Evolutionary conservation across 1,140 invertebrate genomes (phyloP), one percentile per base, ranked within the genome.

Genomic region (Aphidius ervi): DNA sequence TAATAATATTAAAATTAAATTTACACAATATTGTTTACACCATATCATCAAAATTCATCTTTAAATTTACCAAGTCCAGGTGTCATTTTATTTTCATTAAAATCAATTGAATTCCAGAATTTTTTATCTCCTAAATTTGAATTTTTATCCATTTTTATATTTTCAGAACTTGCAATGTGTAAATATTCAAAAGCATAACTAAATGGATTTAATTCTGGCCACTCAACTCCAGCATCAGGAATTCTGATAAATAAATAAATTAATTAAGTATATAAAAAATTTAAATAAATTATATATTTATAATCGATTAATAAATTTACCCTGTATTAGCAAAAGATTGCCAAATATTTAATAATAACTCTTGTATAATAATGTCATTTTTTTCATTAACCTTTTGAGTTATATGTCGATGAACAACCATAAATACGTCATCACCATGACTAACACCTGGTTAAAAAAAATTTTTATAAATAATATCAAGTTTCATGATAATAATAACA

Each of bases 351-450:
- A 85, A 65, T 46, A 87, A 71, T 1, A 73, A 58, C 47, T 81
- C 72, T 41, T 80, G 78, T 79, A 87, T 86, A 39, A 75, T 45
- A 65, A 46, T 64, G 63, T 86, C 84, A 41, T 48, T 39, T 8
- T 79, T 66, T 5, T 67, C 20, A 41, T 66, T 77, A 16, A 68
- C 71, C n/a, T 64, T 73, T 37, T 72, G 60, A 45, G 68, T 70
- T 9, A 63, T 43, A 43, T 71, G 68, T 41, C 74, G 70, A 31
- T 83, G 58, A 10, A 83, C 65, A 54, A 79, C 52, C 6, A 16
- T 72, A 9, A 72, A 71, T 9, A 75, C 67, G 65, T 88, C 86
- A 65, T 88, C 86, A 5, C 73, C 85, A 65, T 88, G 86, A 59
- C 78, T 77, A 1, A 86, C 84, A 63, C 85, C 85, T 86, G 37